Base-by-base conservation (phyloP, 2,888 invertebrate species). In the Aricia artaxerxes region DNA sequence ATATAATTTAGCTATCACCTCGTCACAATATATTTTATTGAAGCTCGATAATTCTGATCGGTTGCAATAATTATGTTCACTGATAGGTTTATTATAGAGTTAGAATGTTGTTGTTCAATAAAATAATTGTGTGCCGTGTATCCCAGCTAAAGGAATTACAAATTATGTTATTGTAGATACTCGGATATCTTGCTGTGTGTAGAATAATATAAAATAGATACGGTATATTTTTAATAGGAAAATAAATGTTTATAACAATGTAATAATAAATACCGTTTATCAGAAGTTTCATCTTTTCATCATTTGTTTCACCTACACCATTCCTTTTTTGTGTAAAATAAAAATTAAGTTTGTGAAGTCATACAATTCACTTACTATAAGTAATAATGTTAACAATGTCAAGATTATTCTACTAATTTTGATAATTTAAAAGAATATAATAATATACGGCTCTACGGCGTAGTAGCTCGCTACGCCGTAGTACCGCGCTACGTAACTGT, bases 201-300 rank as follows among this genome's bases (percentile, higher is more conserved):
- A 64, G 73, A 76, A 35, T 75, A 75, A 75, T 76, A 35, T 76
- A 79, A 73, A 80, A 79, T 79, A 79, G 78, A 81, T 81, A 78
- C 79, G 78, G 80, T 82, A 82, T 82, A 82, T 81, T 82, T 82
- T 82, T 82, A 79, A 81, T 80, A 82, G 81, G 79, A 76, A 69
- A 80, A 78, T 78, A 81, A 57, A 80, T 78, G 61, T 80, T 81
- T 79, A 82, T 79, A 79, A 79, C 60, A 79, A 78, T 78, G 53
- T 69, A 72, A 77, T 49, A 72, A 78, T 79, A 76, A 79, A 79
- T 77, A 78, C 79, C 73, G 69, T 64, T 80, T 13, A 78, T 73
- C 60, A 75, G 60, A 49, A 11, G 76, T 78, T 40, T 53, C 38
- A 53, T 75, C 24, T 49, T 76, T 76, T 6, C 49, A 4, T 76